phyloP scores from a whole-genome alignment of 2,113 vertebrate species.

The Catharus minimus region DNA sequence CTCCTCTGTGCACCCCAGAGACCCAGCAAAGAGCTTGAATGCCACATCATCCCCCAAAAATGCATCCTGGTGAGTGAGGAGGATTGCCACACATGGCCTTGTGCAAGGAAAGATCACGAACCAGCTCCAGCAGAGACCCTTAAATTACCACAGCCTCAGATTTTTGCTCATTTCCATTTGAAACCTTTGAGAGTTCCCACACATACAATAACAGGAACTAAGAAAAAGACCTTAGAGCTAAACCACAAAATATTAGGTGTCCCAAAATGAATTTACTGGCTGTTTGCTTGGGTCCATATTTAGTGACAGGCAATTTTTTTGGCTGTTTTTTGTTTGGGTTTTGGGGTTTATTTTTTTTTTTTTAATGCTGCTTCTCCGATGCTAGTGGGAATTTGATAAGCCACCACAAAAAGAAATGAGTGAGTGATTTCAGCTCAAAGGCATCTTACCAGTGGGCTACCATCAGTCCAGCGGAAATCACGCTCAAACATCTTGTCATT shows the following conservation, averaged over 20 bases:
- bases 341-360: no score
- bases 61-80: not conserved
- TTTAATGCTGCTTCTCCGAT: not conserved
- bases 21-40: not conserved
- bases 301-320: not conserved
- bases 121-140: not conserved
- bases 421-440: not conserved
- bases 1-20: not conserved
- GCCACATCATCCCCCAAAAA: not conserved
- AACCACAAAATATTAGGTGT: not conserved
- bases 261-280: not conserved
- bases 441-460: slow-evolving; percentile 87
- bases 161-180: not conserved
- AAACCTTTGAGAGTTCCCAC: not conserved
- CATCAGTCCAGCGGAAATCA: slow-evolving; percentile 97
- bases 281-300: not conserved
- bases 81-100: not conserved
- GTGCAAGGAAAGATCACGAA: not conserved
- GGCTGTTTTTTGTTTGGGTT: no score
- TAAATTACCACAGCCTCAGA: not conserved
- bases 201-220: not conserved
- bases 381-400: not conserved
- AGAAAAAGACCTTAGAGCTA: not conserved
- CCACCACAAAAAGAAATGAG: not conserved
- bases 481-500: slow-evolving; percentile 98